Base-by-base conservation (phyloP, 1,140 invertebrate genomes). In the Drosophila oshimai region DNA sequence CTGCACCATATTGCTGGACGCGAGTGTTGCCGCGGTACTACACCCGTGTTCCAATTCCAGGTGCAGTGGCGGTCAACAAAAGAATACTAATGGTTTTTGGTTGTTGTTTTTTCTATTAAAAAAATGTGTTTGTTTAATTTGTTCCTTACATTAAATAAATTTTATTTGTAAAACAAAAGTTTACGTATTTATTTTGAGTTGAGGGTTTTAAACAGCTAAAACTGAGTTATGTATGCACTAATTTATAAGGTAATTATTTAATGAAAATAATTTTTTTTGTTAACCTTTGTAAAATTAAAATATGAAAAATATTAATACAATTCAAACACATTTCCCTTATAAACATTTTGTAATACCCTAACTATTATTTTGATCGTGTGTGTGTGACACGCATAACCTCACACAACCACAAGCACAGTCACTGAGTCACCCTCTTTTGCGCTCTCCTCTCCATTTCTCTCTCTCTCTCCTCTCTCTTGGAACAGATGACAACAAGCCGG, bases 401-500 rank as follows among this genome's bases (percentile, higher is more conserved):
- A 72, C 81, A 84, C 80, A 84, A 84, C 80, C 41, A 86, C 80
- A 86, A 71, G 64, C 71, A n/a, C 60, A 87, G 60, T 84, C 67
- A 68, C 80, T 84, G 80, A 83, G 80, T 83, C 79, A 83, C 69
- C 64, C 39, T 57, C 46, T 46, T 22, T 57, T 1, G 6, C 20
- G 1, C 46, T 31, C 49, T 44, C 28, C 34, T 20, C 36, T 37
- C 28, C 12, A 6, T 36, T 29, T 15, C 20, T 53, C 36, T 24
- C 53, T 29, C 42, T 44, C 17, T 53, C 42, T 54, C 42, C 42
- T 22, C 42, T 69, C 57, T 62, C 29, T 36, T 33, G 45, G 33
- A 54, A 72, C 68, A 72, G 70, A 73, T 75, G 67, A 80, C 81
- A 87, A 74, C 76, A 86, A 86, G 81, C 81, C 81, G 81, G 81